phyloP scores from a whole-genome alignment of 2,888 invertebrate genomes.

The Pocota personata region DNA sequence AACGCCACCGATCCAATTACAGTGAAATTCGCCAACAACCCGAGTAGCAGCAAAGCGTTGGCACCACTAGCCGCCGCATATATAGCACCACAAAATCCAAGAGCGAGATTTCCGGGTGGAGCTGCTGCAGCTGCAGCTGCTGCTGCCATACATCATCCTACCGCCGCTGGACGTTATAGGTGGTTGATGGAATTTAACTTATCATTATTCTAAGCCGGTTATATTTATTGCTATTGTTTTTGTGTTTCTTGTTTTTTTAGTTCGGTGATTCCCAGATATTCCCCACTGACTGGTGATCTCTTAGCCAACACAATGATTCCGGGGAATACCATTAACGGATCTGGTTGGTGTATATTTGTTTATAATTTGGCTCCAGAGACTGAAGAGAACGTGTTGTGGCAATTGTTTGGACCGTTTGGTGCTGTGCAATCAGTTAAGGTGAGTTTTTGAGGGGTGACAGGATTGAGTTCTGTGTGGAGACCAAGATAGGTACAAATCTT shows the following conservation, averaged over 20 bases:
- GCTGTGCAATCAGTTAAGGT: slow-evolving; percentile 99
- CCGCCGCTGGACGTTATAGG: slow-evolving; percentile 82
- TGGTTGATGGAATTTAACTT: slow-evolving; percentile 70
- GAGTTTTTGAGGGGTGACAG: slow-evolving; percentile 78
- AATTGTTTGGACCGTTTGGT: slow-evolving; percentile 98
- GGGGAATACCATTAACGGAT: slow-evolving; percentile 92
- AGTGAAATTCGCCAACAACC: slow-evolving; percentile 97
- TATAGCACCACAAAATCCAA: slow-evolving; percentile 90
- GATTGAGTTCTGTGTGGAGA: background rate
- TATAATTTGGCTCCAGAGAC: slow-evolving; percentile 98
- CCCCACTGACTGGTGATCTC: slow-evolving; percentile 93
- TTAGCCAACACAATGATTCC: slow-evolving; percentile 90
- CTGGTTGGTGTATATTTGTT: slow-evolving; percentile 93
- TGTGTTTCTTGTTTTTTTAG: slow-evolving; percentile 74
- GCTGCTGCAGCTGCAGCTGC: slow-evolving; percentile 81
- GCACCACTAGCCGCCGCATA: slow-evolving; percentile 93
- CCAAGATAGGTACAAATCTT: no score
- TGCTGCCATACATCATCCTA: slow-evolving; percentile 82
- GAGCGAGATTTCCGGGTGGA: slow-evolving; percentile 91
- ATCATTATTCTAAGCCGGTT: background rate
- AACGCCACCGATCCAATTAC: slow-evolving; percentile 95
- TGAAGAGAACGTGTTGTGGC: slow-evolving; percentile 98
- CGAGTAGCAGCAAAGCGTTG: slow-evolving; percentile 92
- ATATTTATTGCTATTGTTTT: slow-evolving; percentile 7
- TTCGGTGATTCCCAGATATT: slow-evolving; percentile 86